phyloP scores from a whole-genome alignment of 2,797 vertebrate species.

The Melanotaenia parkinsoni region DNA sequence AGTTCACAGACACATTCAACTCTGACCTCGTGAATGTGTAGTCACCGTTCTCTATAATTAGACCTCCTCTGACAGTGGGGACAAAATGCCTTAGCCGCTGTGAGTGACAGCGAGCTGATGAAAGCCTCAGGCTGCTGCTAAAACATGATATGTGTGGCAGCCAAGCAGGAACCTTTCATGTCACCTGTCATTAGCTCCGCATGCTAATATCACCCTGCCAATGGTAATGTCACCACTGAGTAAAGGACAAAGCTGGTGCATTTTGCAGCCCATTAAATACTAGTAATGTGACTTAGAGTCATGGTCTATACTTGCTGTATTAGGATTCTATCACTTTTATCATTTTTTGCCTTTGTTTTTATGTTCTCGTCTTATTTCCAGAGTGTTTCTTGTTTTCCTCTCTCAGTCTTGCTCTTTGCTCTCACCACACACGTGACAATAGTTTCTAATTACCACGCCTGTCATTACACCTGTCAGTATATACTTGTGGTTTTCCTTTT shows the following conservation, averaged over 20 bases:
- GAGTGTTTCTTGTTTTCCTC: background rate
- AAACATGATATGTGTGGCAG: conserved; percentile 38
- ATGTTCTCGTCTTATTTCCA: background rate
- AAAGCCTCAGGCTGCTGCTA: conserved; percentile 45
- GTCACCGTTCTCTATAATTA: conserved; percentile 62
- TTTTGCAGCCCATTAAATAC: conserved; percentile 17
- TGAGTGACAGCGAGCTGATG: conserved; percentile 37
- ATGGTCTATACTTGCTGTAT: background rate
- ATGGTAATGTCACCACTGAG: conserved; percentile 23
- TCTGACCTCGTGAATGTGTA: conserved; percentile 48
- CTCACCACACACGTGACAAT: background rate
- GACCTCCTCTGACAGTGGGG: conserved; percentile 33
- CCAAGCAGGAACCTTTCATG: conserved; percentile 45
- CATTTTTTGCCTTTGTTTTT: background rate
- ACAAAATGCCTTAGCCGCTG: conserved; percentile 43
- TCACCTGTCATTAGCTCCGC: conserved; percentile 57
- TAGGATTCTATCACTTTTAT: background rate
- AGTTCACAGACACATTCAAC: conserved; percentile 19
- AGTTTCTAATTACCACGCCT: background rate
- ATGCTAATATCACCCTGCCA: conserved; percentile 43
- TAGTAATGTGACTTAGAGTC: background rate
- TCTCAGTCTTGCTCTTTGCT: background rate
- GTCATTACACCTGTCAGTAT: background rate
- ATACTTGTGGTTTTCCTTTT: background rate
- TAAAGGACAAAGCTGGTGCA: background rate